Base-by-base conservation (phyloP, 2,113 vertebrate species). In the Pterophyllum scalare region DNA sequence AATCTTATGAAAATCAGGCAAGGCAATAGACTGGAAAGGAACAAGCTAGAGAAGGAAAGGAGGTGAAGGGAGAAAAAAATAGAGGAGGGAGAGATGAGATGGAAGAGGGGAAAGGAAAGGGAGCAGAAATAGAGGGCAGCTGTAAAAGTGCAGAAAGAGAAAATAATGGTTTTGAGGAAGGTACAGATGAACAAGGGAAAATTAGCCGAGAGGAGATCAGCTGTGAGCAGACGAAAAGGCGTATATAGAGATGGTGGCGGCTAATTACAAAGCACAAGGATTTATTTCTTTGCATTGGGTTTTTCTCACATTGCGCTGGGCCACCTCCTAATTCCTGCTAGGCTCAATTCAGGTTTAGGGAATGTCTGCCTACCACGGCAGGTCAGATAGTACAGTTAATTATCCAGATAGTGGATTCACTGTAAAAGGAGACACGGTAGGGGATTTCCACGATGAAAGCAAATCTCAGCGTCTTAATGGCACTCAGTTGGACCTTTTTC, bases 1-100 rank as follows among this genome's bases (percentile, higher is more conserved):
- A 94, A 94, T 93, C 90, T 85, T 79, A 82, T 92, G 89, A 90
- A 90, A 93, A 91, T 91, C 93, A 92, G 84, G 85, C 77, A 60
- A 91, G 22, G 91, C 91, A 90, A 56, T 79, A 90, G 91, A 85
- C 78, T 90, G 89, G 78, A 90, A 92, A 85, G 83, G 88, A 86
- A 49, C 75, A 79, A 77, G 84, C 62, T 64, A 59, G 75, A 77
- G 33, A 54, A 33, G 65, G 82, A 75, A 77, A 89, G 14, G 82
- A 86, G 77, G 77, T 49, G 28, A 58, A 60, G 43, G 77, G 54
- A 75, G 49, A 22, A 8, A 60, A 28, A 54, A 38, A 31, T 26
- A 70, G 14, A 70, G 19, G 46, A 56, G n/a, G 67, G 60, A 54
- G 52, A 67, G 56, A 67, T 10, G 77, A 80, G 77, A 70, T 52